phyloP scores from a whole-genome alignment of 2,888 invertebrate species.

The Agrypnus murinus region DNA sequence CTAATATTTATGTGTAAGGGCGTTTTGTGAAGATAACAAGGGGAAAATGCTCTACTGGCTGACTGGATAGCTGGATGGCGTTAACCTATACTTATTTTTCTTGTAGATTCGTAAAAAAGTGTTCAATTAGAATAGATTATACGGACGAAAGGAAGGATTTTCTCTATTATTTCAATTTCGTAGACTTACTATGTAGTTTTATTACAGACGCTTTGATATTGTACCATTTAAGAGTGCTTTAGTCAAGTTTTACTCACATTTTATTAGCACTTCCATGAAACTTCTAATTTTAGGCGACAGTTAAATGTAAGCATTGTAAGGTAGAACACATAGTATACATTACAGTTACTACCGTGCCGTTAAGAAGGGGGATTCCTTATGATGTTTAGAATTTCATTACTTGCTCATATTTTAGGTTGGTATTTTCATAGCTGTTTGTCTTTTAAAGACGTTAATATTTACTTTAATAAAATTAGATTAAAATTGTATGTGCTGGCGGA shows the following conservation, averaged over 20 bases:
- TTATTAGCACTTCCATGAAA: conserved; percentile 2
- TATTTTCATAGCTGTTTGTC: too few relatives aligned
- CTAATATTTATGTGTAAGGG: conserved; percentile 32
- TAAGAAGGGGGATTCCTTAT: background rate
- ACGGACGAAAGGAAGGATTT: too few relatives aligned
- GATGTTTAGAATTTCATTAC: background rate
- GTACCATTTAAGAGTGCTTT: conserved; percentile 22
- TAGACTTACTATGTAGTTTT: too few relatives aligned
- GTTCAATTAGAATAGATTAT: conserved; percentile 15
- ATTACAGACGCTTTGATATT: conserved; percentile 5
- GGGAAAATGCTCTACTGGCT: background rate
- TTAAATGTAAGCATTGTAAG: conserved; percentile 10
- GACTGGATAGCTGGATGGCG: too few relatives aligned
- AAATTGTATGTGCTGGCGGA: too few relatives aligned
- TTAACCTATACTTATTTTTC: conserved; percentile 1
- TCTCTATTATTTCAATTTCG: conserved; percentile 18
- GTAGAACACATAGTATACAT: background rate
- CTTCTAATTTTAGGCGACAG: conserved; percentile 17
- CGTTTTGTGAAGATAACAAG: conserved; percentile 17
- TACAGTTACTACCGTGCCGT: conserved; percentile 3
- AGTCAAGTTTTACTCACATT: conserved; percentile 7
- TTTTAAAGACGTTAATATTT: too few relatives aligned
- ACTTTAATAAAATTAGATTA: too few relatives aligned
- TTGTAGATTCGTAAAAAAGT: conserved; percentile 1
- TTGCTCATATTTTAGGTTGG: too few relatives aligned